Evolutionary conservation across 2,888 invertebrate species (phyloP), one percentile per base, ranked within the genome.

Genomic region (Hemistola chrysoprasaria): DNA sequence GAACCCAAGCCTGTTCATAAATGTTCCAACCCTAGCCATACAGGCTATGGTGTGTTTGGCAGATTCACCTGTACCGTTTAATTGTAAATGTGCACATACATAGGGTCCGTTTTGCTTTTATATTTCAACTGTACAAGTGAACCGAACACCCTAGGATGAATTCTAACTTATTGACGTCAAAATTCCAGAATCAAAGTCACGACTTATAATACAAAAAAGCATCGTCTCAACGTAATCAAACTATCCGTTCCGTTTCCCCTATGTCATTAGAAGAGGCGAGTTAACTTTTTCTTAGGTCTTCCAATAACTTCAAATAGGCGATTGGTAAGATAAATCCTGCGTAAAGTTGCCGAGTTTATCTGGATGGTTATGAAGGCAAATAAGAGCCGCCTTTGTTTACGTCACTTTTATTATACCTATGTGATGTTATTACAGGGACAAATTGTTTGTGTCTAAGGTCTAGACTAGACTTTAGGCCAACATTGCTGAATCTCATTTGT

Each of bases 231-330:
- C 38, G 34, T 26, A 39, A 38, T 39, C 38, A 39, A 38, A 44
- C 43, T 44, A 31, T 38, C 32, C 40, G 36, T 32, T 38, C 52
- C 51, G 40, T 45, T 51, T 47, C 47, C 50, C 53, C 53, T 41
- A 53, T 50, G 54, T 55, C 62, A 62, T 66, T 66, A 65, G 53
- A 51, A 33, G 41, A 33, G 44, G 33, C 41, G 34, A 49, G 46
- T 47, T 49, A 38, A 49, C 49, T 53, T 52, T 54, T 50, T 53
- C 51, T 50, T 47, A 47, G 50, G 44, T 45, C 45, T 53, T 43
- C 44, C 52, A 49, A 52, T 59, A 55, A 53, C 42, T 49, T 50
- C 43, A 40, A 47, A 55, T 52, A 47, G 50, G 47, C 48, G 42
- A 48, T 52, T 44, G 54, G 27, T 50, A 38, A 48, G 46, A 43